Base-by-base conservation (phyloP, 2,797 vertebrate genomes). In the Semotilus atromaculatus region DNA sequence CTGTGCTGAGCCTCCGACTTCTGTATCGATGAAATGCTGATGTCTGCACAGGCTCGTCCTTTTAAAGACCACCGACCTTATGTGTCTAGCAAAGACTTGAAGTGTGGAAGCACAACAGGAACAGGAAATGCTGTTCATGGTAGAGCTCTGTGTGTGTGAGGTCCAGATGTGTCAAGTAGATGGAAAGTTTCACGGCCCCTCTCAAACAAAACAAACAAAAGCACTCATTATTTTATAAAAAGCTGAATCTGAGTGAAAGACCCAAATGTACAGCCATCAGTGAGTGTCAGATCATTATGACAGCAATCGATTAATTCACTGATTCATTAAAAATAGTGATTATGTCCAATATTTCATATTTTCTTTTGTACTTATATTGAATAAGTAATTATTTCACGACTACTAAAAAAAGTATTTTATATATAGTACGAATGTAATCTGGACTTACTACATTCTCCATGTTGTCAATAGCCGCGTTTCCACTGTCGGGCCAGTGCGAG, bases 1-100 rank as follows among this genome's bases (percentile, higher is more conserved):
- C 55, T n/a, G 38, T 72, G 58, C 36, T 36, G 34, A 75, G 58
- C 14, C 4, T 66, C 71, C 66, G 58, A 83, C 31, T 75, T 75
- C 71, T 66, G 71, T 29, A 66, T 83, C 34, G 72, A 83, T 64
- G 10, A 75, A 83, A 48, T 38, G 26, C 72, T 82, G 58, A 36
- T 82, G 55, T 64, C 55, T 68, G 60, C 72, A 68, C 18, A 76
- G 45, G n/a, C n/a, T 62, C 34, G 34, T 83, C 45, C 31, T 66
- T 67, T 40, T 9, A 76, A 83, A 8, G 55, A 38, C 29, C 71
- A 66, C 81, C 6, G 26, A 76, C 51, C 34, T 76, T 58, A n/a
- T 4, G 7, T 60, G 26, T 72, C 6, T 4, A 36, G 21, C 21
- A 55, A 75, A 38, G 5, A 10, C 29, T 40, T 23, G 60, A 76